Conservation (phyloP, 1,140 invertebrate genomes). For the Drosophila pandora region DNA sequence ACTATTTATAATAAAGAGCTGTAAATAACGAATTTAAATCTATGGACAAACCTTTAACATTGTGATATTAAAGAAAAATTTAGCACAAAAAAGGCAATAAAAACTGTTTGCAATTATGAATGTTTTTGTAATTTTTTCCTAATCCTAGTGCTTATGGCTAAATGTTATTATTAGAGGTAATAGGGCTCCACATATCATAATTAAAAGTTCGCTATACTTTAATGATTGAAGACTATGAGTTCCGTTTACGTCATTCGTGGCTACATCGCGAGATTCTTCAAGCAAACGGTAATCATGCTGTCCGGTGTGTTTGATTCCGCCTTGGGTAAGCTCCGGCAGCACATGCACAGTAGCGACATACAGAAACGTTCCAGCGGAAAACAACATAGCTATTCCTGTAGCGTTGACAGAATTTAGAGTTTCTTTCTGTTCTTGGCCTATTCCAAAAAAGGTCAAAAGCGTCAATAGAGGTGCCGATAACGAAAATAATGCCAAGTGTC, state of each 20-base stretch:
- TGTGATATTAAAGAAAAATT: too few relatives aligned
- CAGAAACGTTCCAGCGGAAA: conserved; percentile 99
- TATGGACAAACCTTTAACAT: too few relatives aligned
- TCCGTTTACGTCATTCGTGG: conserved; percentile 14
- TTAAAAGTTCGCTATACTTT: conserved; percentile 91
- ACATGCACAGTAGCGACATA: conserved; percentile 99
- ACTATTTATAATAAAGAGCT: too few relatives aligned
- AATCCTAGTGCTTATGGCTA: conserved; percentile 93
- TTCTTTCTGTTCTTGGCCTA: conserved; percentile 92
- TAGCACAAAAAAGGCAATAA: too few relatives aligned
- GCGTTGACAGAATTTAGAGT: conserved; percentile 93
- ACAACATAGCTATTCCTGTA: conserved; percentile 97
- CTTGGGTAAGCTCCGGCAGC: conserved; percentile 93
- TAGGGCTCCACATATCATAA: conserved; percentile 86
- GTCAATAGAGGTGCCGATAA: conserved; percentile 95
- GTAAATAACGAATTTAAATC: too few relatives aligned
- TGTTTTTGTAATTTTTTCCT: neutral
- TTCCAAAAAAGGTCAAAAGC: conserved; percentile 96
- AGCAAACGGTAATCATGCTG: conserved; percentile 67
- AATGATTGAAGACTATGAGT: conserved; percentile 85
- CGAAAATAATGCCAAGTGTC: conserved; percentile 97
- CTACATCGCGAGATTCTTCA: conserved; percentile 48
- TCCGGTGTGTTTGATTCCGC: conserved; percentile 33
- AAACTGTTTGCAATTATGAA: neutral
- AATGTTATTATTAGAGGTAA: conserved; percentile 93